phyloP scores from a whole-genome alignment of 2,797 vertebrate species.

The Sebastes minor region DNA sequence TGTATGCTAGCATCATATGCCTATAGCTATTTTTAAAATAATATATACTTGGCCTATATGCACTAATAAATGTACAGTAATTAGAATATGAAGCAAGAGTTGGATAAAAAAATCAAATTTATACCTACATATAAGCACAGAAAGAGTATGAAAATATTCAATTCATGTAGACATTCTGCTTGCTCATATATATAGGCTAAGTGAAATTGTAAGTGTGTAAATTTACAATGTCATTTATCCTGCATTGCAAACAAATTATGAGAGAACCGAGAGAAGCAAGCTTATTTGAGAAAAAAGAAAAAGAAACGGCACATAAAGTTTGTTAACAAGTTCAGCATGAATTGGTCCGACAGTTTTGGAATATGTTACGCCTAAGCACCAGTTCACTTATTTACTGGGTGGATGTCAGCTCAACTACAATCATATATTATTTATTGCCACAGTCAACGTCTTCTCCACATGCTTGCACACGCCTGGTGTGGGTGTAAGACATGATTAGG shows the following conservation, averaged over 20 bases:
- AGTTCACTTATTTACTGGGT: neutral
- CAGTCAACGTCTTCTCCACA: slow-evolving; percentile 20
- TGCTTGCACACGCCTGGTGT: neutral
- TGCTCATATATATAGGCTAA: neutral
- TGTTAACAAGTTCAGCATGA: neutral
- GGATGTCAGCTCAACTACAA: neutral
- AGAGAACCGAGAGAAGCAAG: neutral
- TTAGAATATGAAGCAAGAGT: neutral
- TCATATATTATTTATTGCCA: slow-evolving; percentile 33
- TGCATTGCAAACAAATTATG: neutral
- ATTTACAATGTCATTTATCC: neutral
- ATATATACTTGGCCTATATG: neutral
- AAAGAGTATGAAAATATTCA: neutral
- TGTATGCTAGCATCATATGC: no score
- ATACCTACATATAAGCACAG: neutral
- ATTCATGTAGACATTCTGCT: neutral
- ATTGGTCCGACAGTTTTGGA: neutral
- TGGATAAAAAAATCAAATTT: neutral
- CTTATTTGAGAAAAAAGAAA: neutral
- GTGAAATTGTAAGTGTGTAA: neutral
- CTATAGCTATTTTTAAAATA: neutral
- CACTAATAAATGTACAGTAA: neutral
- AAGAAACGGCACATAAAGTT: neutral
- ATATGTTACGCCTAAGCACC: neutral
- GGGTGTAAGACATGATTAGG: slow-evolving; percentile 11